Evolutionary conservation across 2,797 vertebrate species (phyloP).

Genomic region (Amblyraja radiata): DNA sequence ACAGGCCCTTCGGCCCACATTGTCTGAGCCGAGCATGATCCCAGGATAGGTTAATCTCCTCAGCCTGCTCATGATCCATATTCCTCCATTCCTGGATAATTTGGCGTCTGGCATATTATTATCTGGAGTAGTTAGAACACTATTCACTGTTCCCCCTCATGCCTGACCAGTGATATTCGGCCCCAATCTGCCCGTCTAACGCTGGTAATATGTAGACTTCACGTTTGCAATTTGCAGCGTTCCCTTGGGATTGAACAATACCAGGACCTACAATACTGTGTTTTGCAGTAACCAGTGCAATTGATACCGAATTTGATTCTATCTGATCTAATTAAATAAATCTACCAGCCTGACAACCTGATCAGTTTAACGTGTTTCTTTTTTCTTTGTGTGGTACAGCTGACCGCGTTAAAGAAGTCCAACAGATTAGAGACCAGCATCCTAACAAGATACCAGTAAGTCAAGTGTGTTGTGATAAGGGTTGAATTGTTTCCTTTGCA

Average conservation of each 20-base stretch:
- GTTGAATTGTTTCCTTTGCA: background rate
- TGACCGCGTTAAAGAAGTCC: constrained; percentile 94
- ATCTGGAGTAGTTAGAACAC: background rate
- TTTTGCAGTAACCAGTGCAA: background rate
- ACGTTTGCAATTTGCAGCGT: background rate
- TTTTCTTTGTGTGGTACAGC: constrained; percentile 56
- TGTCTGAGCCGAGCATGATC: too few relatives aligned
- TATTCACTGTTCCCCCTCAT: background rate
- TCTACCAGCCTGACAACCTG: background rate
- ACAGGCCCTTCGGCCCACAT: too few relatives aligned
- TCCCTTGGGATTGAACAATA: background rate
- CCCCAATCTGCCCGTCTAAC: background rate
- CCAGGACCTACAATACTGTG: background rate
- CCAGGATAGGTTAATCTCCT: too few relatives aligned
- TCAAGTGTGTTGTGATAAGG: constrained; percentile 24
- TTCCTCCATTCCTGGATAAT: too few relatives aligned
- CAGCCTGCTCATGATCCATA: too few relatives aligned
- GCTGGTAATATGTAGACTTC: too few relatives aligned
- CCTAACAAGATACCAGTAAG: constrained; percentile 97
- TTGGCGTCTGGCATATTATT: too few relatives aligned
- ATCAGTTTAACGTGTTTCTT: constrained; percentile 32
- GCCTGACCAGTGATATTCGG: background rate
- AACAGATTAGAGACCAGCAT: constrained; percentile 95
- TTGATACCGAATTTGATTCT: background rate
- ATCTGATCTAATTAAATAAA: background rate